Evolutionary conservation across 2,797 vertebrate species (phyloP), one percentile per base, ranked within the genome.

Genomic region (Pachyuromys duprasi): DNA sequence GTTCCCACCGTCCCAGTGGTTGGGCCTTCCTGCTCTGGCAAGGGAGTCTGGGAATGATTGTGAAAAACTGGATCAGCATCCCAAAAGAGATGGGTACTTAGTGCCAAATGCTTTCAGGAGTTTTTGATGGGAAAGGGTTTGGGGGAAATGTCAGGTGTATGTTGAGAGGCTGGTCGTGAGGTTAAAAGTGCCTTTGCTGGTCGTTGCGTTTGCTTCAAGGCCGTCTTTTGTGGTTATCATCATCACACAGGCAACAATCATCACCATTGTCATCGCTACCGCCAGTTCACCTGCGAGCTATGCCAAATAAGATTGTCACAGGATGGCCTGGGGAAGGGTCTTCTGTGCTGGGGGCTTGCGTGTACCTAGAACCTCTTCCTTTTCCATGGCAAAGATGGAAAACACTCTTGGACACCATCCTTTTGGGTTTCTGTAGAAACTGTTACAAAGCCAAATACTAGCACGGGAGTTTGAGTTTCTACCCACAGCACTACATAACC

Each of bases 1-100:
- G 98, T 99, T 97, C 98, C 98, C 96, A 99, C 97, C 24, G 99
- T 99, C 42, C 99, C 99, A 49, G 98, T 9, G 33, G 99, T 99
- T 2, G 99, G 99, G 67, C 99, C 99, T 95, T 99, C 99, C 98
- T 99, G 99, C 97, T 99, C 99, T 78, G 99, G 98, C 88, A 99
- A 95, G 6, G 99, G 99, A 53, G 98, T 99, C 99, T 99, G 96
- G 74, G 96, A 96, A 93, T 87, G 91, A 82, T 94, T 90, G 93
- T 33, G 45, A 18, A 96, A 97, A 94, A 95, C 96, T 17, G 28
- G 8, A 76, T 93, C 91, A 95, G 84, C 87, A 81, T n/a, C 76
- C 76, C 93, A 78, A 22, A 80, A 82, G 55, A 74, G 79, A 57
- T 55, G 89, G 70, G 33, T 36, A 74, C 86, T 74, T 57, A 62